phyloP scores from a whole-genome alignment of 2,888 invertebrate species.

The Colletes collaris region DNA sequence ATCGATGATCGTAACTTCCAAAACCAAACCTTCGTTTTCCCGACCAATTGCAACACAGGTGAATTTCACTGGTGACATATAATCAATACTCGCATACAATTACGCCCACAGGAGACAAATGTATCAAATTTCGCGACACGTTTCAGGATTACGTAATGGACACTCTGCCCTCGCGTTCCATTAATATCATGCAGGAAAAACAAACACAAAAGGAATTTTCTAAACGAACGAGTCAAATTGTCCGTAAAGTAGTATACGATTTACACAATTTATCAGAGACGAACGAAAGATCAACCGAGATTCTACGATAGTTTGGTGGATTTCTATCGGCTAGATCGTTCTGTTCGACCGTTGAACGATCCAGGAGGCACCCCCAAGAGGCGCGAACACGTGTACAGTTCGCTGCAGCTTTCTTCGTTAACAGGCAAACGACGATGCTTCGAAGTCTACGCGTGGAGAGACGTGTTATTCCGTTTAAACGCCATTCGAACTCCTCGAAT shows the following conservation, averaged over 20 bases:
- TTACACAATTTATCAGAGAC: no score
- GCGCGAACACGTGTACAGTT: conserved; percentile 56
- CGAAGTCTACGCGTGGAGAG: neutral
- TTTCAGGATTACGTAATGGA: conserved; percentile 8
- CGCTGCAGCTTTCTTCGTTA: conserved; percentile 56
- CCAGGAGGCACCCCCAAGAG: conserved; percentile 72
- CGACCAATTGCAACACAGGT: no score
- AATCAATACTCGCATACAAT: neutral
- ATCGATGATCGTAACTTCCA: no score
- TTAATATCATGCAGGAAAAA: no score
- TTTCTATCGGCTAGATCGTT: neutral
- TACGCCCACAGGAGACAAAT: neutral
- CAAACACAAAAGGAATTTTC: no score
- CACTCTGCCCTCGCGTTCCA: no score
- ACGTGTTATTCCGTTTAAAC: neutral
- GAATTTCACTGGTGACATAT: neutral
- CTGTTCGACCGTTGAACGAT: conserved; percentile 47
- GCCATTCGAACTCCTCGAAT: neutral
- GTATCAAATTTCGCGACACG: conserved; percentile 28
- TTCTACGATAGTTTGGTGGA: no score
- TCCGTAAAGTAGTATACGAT: no score
- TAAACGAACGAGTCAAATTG: no score
- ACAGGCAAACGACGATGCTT: conserved; percentile 5
- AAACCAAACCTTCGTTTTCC: no score
- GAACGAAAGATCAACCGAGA: no score